Evolutionary conservation across 2,797 vertebrate genomes (phyloP).

Genomic region (Phoxinus dragarum): DNA sequence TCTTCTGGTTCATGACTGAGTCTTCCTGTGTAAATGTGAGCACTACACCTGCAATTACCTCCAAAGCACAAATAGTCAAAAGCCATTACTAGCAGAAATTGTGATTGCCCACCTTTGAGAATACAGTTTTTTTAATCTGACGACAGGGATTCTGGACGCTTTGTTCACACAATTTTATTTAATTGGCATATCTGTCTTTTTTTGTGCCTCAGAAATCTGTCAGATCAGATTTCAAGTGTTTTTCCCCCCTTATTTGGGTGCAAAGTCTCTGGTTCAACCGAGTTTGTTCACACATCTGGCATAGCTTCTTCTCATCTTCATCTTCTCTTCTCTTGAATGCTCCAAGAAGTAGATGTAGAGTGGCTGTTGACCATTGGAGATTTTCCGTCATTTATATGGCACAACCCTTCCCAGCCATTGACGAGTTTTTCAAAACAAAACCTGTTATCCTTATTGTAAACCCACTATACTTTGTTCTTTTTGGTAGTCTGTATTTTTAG

Average conservation of each 20-base stretch:
- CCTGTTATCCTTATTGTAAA: not conserved
- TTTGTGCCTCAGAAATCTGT: not conserved
- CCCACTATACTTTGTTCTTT: not conserved
- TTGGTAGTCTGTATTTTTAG: not conserved
- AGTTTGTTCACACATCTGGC: no score
- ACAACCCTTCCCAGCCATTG: not conserved
- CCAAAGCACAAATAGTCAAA: not conserved
- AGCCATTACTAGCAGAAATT: conserved; percentile 4
- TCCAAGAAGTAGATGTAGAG: not conserved
- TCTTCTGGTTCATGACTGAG: conserved; percentile 22
- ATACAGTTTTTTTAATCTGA: not conserved
- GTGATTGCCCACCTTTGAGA: not conserved
- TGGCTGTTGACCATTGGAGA: not conserved
- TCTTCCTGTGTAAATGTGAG: conserved; percentile 32
- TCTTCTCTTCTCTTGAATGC: not conserved
- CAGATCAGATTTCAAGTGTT: not conserved
- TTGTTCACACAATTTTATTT: not conserved
- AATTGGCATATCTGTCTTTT: not conserved
- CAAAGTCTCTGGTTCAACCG: not conserved
- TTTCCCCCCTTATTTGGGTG: not conserved
- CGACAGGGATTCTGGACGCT: not conserved
- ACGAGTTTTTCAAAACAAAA: not conserved
- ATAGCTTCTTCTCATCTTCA: not conserved
- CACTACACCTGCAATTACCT: conserved; percentile 16
- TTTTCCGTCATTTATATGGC: not conserved